Conservation (phyloP, 2,797 vertebrate species). For the Eulemur coronatus region DNA sequence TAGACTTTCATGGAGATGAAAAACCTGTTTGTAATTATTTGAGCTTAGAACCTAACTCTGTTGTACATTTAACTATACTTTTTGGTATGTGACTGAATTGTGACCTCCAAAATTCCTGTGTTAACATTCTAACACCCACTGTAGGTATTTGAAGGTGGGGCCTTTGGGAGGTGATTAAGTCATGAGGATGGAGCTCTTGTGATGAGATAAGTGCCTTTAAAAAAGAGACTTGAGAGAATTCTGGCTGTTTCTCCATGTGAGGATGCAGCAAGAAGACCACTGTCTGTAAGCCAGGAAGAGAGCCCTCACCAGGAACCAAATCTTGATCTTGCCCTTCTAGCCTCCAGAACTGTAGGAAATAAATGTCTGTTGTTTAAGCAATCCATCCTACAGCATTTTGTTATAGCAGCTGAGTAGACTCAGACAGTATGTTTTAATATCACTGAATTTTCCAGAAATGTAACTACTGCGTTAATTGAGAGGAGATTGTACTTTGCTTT, state of each 20-base stretch:
- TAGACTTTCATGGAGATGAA: not conserved
- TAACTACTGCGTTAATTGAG: not conserved
- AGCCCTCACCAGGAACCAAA: fast-evolving
- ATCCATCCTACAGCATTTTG: fast-evolving
- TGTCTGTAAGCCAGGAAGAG: not conserved
- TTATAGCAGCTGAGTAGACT: not conserved
- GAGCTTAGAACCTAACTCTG: not conserved
- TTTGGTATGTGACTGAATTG: not conserved
- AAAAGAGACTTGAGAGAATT: not conserved
- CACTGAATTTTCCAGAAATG: not conserved
- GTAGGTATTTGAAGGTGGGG: not conserved
- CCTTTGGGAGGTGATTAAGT: not conserved
- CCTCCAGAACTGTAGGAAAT: not conserved
- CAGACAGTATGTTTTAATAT: not conserved
- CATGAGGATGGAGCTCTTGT: not conserved
- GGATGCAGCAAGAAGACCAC: not conserved
- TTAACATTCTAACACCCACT: too few species aligned
- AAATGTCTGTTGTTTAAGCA: not conserved
- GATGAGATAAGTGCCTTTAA: not conserved
- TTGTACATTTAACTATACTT: not conserved
- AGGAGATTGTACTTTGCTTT: not conserved
- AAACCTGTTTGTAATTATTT: not conserved
- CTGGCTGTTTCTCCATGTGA: not conserved
- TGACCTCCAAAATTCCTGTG: not conserved
- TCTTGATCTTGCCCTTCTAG: not conserved